Base-by-base conservation (phyloP, 2,113 vertebrate species). In the Scartelaos histophorus region DNA sequence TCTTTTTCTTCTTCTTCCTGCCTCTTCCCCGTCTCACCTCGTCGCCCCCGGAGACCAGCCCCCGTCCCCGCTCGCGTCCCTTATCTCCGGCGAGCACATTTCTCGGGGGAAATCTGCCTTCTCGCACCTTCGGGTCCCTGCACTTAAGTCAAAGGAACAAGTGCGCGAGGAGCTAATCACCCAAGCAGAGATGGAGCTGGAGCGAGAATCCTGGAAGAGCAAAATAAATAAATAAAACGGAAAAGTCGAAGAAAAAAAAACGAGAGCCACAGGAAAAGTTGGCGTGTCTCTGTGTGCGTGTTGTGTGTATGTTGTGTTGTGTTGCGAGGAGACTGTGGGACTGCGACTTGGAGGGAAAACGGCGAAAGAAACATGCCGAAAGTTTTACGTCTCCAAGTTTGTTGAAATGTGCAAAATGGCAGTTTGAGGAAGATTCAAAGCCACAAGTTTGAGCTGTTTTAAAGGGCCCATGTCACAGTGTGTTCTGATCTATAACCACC, bases 71-170 rank as follows among this genome's bases (percentile, higher is more conserved):
- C 25, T 34, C 60, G 46, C 76, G 76, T 43, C 24, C 56, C 87
- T 91, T 91, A 91, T 90, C 90, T 88, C 62, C 7, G 24, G 65
- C 60, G 82, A 85, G 69, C 90, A 91, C 90, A 88, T 90, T 87
- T 85, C 88, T 75, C 73, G 1, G 67, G 90, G 88, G 90, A 89
- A 90, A 91, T 90, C 87, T 88, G 77, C 66, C 81, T 69, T 65
- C 76, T 75, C 85, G 82, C 90, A 91, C 90, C 90, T 91, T 86
- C 10, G 38, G 87, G 76, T 81, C 73, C 83, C 85, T 83, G 82
- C 80, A 51, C 89, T 88, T 86, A 88, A 85, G 85, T 88, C 86
- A 89, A 43, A 25, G 80, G 90, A 89, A 87, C 87, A 87, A 90
- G 82, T 87, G 82, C 82, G 83, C 74, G 61, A 53, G 38, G 80